A percentile compares a stretch with the other conserved stretches of the same genome.
phyloP scores from a whole-genome alignment of 2,888 invertebrate genomes.

The Anthophora plumipes region DNA sequence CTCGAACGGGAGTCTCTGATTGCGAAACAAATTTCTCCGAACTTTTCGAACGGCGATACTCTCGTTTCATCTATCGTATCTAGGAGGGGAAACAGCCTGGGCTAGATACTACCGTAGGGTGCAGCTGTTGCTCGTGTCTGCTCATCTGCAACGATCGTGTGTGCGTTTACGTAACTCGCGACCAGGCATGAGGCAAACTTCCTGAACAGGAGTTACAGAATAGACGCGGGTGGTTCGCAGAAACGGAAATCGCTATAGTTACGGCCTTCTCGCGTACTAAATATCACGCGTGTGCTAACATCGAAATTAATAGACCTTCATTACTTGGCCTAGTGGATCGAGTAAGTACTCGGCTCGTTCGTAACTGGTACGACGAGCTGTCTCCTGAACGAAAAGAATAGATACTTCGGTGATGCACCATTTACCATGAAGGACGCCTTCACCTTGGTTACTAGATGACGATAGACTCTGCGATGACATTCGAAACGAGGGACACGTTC shows the following conservation, averaged over 20 bases:
- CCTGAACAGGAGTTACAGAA: not conserved
- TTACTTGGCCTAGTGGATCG: slow-evolving; percentile 77
- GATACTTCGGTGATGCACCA: slow-evolving; percentile 76
- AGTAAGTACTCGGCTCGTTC: slow-evolving; percentile 69
- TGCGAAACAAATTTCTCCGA: slow-evolving; percentile 25
- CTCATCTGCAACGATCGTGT: not conserved
- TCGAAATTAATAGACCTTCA: slow-evolving; percentile 71
- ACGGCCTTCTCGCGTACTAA: slow-evolving; percentile 16
- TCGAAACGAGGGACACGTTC: slow-evolving; percentile 34
- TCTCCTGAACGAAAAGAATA: slow-evolving; percentile 67
- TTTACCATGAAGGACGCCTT: slow-evolving; percentile 74
- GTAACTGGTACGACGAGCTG: slow-evolving; percentile 61
- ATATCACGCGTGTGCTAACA: slow-evolving; percentile 23
- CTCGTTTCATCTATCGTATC: not conserved
- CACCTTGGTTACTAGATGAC: not conserved
- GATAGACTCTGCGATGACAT: slow-evolving; percentile 38
- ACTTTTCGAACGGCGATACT: not conserved
- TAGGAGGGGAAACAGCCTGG: not conserved
- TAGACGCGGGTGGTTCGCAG: not conserved
- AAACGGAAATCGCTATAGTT: slow-evolving; percentile 35
- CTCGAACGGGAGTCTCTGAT: slow-evolving; percentile 5
- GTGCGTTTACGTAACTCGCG: not conserved
- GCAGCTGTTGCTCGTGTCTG: not conserved
- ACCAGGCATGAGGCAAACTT: not conserved
- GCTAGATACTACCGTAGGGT: not conserved